phyloP scores from a whole-genome alignment of 1,140 invertebrate genomes.

The Brachionus angularis region DNA sequence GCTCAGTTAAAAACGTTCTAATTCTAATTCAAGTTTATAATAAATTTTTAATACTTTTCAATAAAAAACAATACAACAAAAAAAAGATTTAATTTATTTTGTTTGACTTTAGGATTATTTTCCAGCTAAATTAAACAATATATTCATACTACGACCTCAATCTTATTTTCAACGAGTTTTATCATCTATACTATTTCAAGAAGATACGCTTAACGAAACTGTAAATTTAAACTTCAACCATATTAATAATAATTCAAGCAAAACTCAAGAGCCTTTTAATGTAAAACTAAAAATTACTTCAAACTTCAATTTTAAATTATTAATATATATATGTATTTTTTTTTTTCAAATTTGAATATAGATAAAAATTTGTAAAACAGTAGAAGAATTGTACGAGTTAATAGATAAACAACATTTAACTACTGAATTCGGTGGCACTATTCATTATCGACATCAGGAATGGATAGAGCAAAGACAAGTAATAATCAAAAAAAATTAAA shows the following conservation, averaged over 20 bases:
- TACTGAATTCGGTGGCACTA: slow-evolving; percentile 76
- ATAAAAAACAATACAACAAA: no score
- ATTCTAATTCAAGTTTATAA: slow-evolving; percentile 43
- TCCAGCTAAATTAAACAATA: slow-evolving; percentile 43
- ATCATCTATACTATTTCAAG: slow-evolving; percentile 38
- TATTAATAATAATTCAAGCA: slow-evolving; percentile 29
- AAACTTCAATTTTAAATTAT: no score
- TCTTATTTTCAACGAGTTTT: slow-evolving; percentile 44
- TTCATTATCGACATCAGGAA: slow-evolving; percentile 84
- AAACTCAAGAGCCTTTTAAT: slow-evolving; percentile 26
- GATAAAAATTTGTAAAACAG: slow-evolving; percentile 58
- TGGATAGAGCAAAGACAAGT: slow-evolving; percentile 95
- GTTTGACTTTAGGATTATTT: slow-evolving; percentile 40
- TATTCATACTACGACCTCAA: slow-evolving; percentile 40
- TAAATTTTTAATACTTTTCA: no score
- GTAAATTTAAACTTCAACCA: slow-evolving; percentile 19
- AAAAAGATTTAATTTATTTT: neutral
- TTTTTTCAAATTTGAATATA: slow-evolving; percentile 47
- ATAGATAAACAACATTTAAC: slow-evolving; percentile 80
- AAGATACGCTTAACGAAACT: slow-evolving; percentile 27
- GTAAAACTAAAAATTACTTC: slow-evolving; percentile 24
- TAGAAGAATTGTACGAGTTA: slow-evolving; percentile 73
- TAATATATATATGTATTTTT: no score
- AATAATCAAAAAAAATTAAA: slow-evolving; percentile 59
- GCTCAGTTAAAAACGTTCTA: slow-evolving; percentile 72